Evolutionary conservation across 2,888 invertebrate species (phyloP).

Genomic region (Elegia similella): DNA sequence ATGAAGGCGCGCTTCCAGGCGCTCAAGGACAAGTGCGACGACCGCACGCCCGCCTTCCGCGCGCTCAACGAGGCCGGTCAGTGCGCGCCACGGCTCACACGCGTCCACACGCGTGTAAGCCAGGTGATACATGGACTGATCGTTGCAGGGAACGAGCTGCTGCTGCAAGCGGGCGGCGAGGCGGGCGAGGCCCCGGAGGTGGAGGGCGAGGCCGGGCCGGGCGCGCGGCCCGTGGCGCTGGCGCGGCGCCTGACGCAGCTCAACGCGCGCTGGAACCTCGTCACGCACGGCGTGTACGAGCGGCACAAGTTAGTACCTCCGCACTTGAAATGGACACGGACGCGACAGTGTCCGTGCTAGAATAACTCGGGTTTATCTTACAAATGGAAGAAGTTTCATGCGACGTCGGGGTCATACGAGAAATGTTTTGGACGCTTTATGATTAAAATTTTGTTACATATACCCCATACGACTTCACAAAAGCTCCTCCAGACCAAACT

Average conservation of each 20-base stretch:
- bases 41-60: slow-evolving; percentile 84
- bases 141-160: slow-evolving; percentile 80
- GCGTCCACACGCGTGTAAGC: too few relatives aligned
- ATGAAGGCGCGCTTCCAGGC: slow-evolving; percentile 86
- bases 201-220: slow-evolving; percentile 31
- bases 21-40: slow-evolving; percentile 87
- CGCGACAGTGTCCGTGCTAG: too few relatives aligned
- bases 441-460: too few relatives aligned
- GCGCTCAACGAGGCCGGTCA: slow-evolving; percentile 85
- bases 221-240: slow-evolving; percentile 78
- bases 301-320: slow-evolving; percentile 75
- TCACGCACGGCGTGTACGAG: slow-evolving; percentile 86
- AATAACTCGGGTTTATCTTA: too few relatives aligned
- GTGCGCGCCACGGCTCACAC: slow-evolving; percentile 23
- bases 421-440: too few relatives aligned
- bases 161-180: slow-evolving; percentile 60
- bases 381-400: too few relatives aligned
- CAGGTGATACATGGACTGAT: slow-evolving; percentile 48
- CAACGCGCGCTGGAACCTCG: slow-evolving; percentile 87
- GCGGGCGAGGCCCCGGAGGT: slow-evolving; percentile 55
- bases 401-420: too few relatives aligned
- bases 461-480: too few relatives aligned
- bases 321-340: too few relatives aligned
- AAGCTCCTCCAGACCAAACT: too few relatives aligned
- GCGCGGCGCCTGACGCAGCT: slow-evolving; percentile 85